Evolutionary conservation across 2,113 vertebrate species (phyloP).

Genomic region (Equus quagga): DNA sequence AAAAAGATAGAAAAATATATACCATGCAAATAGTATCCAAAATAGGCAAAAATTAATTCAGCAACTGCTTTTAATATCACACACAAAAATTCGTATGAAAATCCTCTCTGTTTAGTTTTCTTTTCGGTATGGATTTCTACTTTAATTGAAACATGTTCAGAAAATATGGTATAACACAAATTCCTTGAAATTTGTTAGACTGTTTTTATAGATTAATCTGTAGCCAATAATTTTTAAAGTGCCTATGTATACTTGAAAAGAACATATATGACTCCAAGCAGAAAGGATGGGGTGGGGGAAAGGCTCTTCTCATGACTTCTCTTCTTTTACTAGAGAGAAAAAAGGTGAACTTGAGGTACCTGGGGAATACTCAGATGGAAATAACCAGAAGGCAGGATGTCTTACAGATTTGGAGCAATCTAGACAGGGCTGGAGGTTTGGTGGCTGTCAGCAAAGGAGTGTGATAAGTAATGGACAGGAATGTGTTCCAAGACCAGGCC

Average conservation of each 20-base stretch:
- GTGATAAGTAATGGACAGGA: neutral
- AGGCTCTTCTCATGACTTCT: neutral
- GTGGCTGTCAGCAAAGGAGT: neutral
- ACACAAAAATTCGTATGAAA: neutral
- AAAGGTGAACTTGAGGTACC: neutral
- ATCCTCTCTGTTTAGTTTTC: neutral
- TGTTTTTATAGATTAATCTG: neutral
- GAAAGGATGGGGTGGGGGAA: neutral
- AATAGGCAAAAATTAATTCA: neutral
- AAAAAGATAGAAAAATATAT: neutral
- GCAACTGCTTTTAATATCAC: neutral
- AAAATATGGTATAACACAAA: conserved; percentile 25
- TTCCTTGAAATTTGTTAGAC: neutral
- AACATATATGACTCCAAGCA: neutral
- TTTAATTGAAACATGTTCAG: neutral
- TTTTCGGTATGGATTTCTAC: neutral
- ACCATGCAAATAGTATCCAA: neutral
- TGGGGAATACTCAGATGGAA: neutral
- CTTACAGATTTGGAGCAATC: neutral
- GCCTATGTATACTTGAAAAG: neutral
- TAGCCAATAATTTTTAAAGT: neutral
- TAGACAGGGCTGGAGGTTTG: neutral
- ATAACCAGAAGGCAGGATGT: neutral
- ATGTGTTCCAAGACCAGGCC: neutral
- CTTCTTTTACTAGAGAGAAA: conserved; percentile 8